Evolutionary conservation across 2,113 vertebrate genomes (phyloP), one percentile per base, ranked within the genome.

Genomic region (Stigmatopora argus): DNA sequence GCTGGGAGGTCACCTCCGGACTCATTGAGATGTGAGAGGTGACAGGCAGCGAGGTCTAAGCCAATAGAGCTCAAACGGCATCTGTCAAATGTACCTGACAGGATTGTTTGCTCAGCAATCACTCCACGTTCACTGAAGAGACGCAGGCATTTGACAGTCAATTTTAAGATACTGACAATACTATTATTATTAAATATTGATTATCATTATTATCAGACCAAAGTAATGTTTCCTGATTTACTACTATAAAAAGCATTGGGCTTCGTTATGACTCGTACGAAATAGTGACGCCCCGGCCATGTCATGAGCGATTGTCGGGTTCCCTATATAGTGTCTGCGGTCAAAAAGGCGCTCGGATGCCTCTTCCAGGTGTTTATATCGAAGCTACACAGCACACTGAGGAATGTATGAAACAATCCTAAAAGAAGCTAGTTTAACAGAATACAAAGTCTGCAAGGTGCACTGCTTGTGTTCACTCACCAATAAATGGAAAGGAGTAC

Each of bases 1-100:
- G 85, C 84, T 84, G 73, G 74, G 38, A 85, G 90, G 91, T 91
- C 90, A 90, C 81, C 82, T 84, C 74, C 77, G 74, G 86, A 83
- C 80, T 83, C 87, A 77, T 78, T 79, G 82, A 88, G 88, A 90
- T 89, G 90, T 88, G 83, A 89, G 86, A 89, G 89, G 90, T 90
- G 90, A 91, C 89, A 90, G 87, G 83, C 85, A 76, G 84, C 81
- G 64, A 76, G 86, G 88, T 88, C 85, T 73, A 78, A 87, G 90
- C 90, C 89, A 89, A 89, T 89, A 88, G 72, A 82, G 79, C 82
- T 87, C 86, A 88, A 75, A 81, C 82, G 78, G 85, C 83, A 87
- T 89, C 83, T 88, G 85, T 89, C 87, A 89, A 82, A 88, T 78
- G 76, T 79, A 75, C 74, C 70, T 9, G 81, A 88, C 87, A 88